Evolutionary conservation across 2,797 vertebrate genomes (phyloP).

Genomic region (Poeciliopsis gracilis): DNA sequence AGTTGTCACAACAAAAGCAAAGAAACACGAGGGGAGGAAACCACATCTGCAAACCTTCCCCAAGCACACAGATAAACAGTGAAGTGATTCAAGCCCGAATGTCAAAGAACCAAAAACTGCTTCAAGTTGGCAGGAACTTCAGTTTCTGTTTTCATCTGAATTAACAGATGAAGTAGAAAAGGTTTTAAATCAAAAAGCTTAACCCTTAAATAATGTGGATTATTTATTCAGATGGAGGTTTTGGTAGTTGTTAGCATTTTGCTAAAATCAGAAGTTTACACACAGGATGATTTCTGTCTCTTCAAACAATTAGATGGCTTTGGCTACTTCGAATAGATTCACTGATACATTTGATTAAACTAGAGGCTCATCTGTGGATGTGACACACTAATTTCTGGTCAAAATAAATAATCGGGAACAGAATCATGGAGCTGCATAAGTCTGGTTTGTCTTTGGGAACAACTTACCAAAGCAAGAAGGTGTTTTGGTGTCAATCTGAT

Average conservation of each 20-base stretch:
- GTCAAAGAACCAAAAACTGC: not conserved
- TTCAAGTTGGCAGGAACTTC: not conserved
- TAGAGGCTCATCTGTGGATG: not conserved
- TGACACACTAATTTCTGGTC: not conserved
- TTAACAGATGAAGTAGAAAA: constrained; percentile 6
- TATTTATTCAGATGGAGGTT: not conserved
- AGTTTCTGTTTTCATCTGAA: constrained; percentile 9
- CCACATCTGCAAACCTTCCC: constrained; percentile 13
- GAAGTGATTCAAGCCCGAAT: not conserved
- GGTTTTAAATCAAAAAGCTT: constrained; percentile 1
- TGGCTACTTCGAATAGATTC: not conserved
- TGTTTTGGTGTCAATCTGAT: not conserved
- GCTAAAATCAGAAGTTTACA: not conserved
- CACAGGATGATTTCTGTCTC: too few species aligned
- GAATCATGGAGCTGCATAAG: not conserved
- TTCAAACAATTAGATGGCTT: not conserved
- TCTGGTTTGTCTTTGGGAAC: not conserved
- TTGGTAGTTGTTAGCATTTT: not conserved
- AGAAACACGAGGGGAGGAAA: constrained; percentile 7
- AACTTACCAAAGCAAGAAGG: not conserved
- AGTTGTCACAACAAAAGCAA: constrained; percentile 1
- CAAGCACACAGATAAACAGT: constrained; percentile 30
- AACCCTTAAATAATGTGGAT: not conserved
- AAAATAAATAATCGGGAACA: not conserved
- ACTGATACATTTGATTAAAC: not conserved